phyloP scores from a whole-genome alignment of 2,888 invertebrate genomes.

The Mesorhabditis belari region DNA sequence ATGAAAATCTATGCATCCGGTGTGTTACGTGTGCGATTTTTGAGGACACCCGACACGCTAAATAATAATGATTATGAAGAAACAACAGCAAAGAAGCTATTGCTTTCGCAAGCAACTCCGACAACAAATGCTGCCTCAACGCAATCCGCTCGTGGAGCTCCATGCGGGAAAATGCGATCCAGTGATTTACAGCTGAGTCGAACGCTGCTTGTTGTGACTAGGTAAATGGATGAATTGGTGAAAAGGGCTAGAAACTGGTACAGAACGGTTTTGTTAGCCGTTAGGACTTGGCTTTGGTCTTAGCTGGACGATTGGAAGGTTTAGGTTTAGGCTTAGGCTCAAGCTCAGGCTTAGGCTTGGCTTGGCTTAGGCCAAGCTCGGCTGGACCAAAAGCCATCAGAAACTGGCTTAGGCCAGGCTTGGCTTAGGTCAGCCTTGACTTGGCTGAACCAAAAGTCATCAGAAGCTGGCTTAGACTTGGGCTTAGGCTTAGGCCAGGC shows the following conservation, averaged over 20 bases:
- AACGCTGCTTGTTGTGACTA: constrained; percentile 50
- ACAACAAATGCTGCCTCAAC: constrained; percentile 16
- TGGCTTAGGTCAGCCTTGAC: no score
- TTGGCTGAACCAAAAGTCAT: no score
- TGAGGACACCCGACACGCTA: constrained; percentile 9
- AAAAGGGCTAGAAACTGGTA: background rate
- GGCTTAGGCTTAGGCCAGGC: no score
- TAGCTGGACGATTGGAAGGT: background rate
- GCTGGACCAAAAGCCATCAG: no score
- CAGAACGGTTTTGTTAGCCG: background rate
- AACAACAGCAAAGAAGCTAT: constrained; percentile 38
- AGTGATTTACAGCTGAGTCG: constrained; percentile 49
- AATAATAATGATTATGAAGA: constrained; percentile 13
- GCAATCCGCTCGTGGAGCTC: constrained; percentile 14
- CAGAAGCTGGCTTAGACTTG: no score
- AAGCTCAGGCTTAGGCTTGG: no score
- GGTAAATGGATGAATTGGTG: no score
- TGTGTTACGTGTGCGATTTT: constrained; percentile 46
- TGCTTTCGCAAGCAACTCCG: constrained; percentile 23
- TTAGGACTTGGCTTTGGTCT: no score
- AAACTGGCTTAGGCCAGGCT: no score
- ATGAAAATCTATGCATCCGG: constrained; percentile 51
- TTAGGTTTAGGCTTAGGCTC: background rate
- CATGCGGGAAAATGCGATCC: constrained; percentile 39
- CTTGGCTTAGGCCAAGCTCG: no score